Base-by-base conservation (phyloP, 2,797 vertebrate species). In the Apogon hyalosoma region DNA sequence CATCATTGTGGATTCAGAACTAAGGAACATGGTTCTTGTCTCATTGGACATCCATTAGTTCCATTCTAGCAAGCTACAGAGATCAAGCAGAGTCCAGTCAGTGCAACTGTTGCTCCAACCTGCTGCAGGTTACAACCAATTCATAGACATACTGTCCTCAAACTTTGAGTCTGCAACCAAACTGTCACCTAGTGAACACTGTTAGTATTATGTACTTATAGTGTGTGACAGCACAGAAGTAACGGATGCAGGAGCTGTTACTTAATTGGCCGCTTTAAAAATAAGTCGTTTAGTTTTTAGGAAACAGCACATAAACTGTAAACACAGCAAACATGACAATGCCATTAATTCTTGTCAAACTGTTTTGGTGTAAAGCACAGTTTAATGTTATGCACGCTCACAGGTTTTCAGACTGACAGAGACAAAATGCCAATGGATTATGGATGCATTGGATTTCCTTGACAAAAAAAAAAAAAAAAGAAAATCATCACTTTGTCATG, bases 1-100 rank as follows among this genome's bases (percentile, higher is more conserved):
- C 70, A 59, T 21, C 8, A 1, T 11, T n/a, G 41, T 50, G 47
- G 63, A 68, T 76, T 79, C 69, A 53, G n/a, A 48, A 57, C 60
- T 65, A 51, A 73, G 67, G 69, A 81, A 64, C 71, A 78, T 5
- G 52, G 47, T 75, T 77, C 66, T 77, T 66, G 75, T 82, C 80
- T 86, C 79, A 82, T 82, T 79, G 79, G 82, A 75, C 13, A 16
- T 42, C 79, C 65, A 79, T 86, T 89, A 87, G 88, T 84, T 84
- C 63, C 67, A 80, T 64, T 62, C 79, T 73, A 69, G 71, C 61
- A 50, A 51, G 69, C 40, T 36, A 47, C 41, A 51, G 52, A 63
- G 66, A 78, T 75, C 73, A 82, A 54, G 71, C 83, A 73, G 68
- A 63, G 47, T 69, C 73, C 59, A 75, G 88, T 86, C 74, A 77